Percentiles rank a stretch among this genome's conserved stretches.
phyloP scores from a whole-genome alignment of 2,113 vertebrate genomes.

The Clarias gariepinus region DNA sequence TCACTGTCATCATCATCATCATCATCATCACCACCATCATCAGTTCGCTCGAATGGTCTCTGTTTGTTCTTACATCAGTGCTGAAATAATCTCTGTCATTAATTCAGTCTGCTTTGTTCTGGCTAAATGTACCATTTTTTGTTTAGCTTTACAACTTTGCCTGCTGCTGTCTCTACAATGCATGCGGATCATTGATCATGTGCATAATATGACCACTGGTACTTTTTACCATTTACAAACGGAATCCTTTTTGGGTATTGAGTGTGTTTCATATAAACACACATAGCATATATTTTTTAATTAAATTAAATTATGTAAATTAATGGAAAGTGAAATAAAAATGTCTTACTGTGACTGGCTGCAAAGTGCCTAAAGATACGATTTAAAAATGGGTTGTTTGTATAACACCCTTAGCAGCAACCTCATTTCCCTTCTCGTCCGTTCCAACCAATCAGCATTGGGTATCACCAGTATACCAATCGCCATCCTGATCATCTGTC shows the following conservation, averaged over 20 bases:
- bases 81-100: conserved; percentile 1
- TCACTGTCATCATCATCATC: background rate
- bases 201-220: background rate
- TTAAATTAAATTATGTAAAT: too few species aligned
- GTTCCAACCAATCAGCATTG: too few species aligned
- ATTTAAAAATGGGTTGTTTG: too few species aligned
- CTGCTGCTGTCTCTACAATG: background rate
- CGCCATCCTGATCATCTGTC: too few species aligned
- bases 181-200: background rate
- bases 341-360: too few species aligned
- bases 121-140: background rate
- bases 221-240: background rate
- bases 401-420: too few species aligned
- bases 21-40: background rate
- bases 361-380: too few species aligned
- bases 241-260: background rate
- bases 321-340: too few species aligned
- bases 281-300: background rate
- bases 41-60: background rate
- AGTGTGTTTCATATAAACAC: background rate
- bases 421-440: too few species aligned
- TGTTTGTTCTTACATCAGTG: background rate
- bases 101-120: background rate
- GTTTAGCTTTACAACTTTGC: background rate
- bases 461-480: too few species aligned